These are phyloP conservation scores for Hydropsyche tenuis DNA, from an alignment of 1,140 invertebrate genomes.

Conservation along the genomic window DNA sequence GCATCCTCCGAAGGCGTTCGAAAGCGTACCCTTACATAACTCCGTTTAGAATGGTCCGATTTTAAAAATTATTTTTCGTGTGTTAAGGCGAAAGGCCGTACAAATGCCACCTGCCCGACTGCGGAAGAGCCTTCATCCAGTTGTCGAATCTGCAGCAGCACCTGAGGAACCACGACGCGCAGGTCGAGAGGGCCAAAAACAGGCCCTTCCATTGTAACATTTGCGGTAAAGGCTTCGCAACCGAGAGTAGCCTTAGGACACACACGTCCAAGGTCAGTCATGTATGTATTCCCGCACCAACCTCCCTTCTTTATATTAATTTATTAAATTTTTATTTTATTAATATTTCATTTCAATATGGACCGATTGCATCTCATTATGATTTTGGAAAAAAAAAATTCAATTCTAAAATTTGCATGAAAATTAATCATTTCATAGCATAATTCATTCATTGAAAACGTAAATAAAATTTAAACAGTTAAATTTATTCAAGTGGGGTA, in stretches of 20 bases:
- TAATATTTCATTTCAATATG: conserved; percentile 21
- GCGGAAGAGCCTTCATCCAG: conserved; percentile 95
- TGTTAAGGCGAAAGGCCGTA: conserved; percentile 93
- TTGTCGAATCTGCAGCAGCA: conserved; percentile 97
- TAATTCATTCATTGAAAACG: too few species aligned
- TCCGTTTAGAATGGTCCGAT: too few species aligned
- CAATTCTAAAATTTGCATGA: too few species aligned
- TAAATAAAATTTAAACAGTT: too few species aligned
- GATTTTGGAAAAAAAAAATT: not conserved
- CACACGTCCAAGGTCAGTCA: conserved; percentile 95
- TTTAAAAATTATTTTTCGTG: conserved; percentile 22
- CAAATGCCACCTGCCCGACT: conserved; percentile 94
- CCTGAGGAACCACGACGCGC: conserved; percentile 93
- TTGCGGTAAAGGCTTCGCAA: conserved; percentile 96
- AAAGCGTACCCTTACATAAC: too few species aligned
- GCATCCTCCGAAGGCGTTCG: too few species aligned
- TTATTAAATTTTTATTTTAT: conserved; percentile 23
- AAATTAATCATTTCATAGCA: too few species aligned
- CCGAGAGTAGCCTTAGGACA: conserved; percentile 91
- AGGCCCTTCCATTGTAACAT: conserved; percentile 95
- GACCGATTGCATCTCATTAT: conserved; percentile 4
- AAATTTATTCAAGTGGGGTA: too few species aligned
- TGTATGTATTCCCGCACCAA: conserved; percentile 65
- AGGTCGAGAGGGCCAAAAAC: conserved; percentile 93
- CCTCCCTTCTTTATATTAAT: conserved; percentile 41